A percentile compares a stretch with the other conserved stretches of the same genome.
Conservation (phyloP, 1,140 invertebrate species). For the Pseudoatta argentina region DNA sequence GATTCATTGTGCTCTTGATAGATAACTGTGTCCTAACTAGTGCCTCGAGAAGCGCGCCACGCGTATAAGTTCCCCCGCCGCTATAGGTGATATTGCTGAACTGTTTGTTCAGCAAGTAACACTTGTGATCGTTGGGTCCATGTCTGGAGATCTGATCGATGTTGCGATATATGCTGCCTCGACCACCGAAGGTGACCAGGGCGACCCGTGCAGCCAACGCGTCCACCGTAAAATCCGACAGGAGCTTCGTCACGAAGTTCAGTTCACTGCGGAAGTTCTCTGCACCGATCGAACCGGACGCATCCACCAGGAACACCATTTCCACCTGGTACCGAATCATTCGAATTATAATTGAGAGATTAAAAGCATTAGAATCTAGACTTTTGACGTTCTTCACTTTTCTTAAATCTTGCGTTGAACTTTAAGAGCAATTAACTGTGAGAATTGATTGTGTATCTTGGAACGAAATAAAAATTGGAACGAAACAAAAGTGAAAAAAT, state of each 20-base stretch:
- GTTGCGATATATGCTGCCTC: slow-evolving; percentile 83
- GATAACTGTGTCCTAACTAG: slow-evolving; percentile 84
- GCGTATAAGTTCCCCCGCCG: slow-evolving; percentile 90
- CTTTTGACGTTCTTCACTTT: too few species aligned
- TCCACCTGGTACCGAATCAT: slow-evolving; percentile 85
- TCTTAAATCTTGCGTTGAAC: too few species aligned
- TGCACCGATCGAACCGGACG: slow-evolving; percentile 89
- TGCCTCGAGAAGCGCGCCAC: slow-evolving; percentile 89
- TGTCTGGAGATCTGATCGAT: slow-evolving; percentile 88
- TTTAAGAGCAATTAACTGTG: too few species aligned
- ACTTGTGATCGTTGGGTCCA: slow-evolving; percentile 88
- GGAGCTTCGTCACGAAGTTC: slow-evolving; percentile 90
- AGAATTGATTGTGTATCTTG: too few species aligned
- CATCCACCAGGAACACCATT: slow-evolving; percentile 90
- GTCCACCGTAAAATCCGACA: slow-evolving; percentile 91
- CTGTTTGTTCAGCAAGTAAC: slow-evolving; percentile 88
- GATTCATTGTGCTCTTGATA: too few species aligned
- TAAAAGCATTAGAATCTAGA: too few species aligned
- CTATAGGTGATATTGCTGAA: slow-evolving; percentile 88
- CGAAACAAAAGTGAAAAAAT: too few species aligned
- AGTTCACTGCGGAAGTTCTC: slow-evolving; percentile 90
- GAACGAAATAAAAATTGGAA: too few species aligned
- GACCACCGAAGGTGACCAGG: slow-evolving; percentile 90
- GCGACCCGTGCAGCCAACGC: slow-evolving; percentile 89
- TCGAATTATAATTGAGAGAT: background rate